Conservation (phyloP, 1,140 invertebrate species). For the Trissolcus basalis region DNA sequence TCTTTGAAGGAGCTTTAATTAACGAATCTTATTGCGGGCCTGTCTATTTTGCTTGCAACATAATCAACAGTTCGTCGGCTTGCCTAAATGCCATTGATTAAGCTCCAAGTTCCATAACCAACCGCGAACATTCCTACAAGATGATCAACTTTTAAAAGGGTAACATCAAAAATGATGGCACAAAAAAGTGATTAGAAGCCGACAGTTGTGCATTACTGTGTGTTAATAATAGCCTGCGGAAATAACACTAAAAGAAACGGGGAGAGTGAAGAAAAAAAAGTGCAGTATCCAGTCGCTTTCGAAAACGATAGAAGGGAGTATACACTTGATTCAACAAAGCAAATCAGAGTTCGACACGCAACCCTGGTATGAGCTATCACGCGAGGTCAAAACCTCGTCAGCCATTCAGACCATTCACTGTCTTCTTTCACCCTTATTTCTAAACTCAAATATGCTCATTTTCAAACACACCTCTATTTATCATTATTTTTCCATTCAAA, state of each 20-base stretch:
- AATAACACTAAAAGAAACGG: constrained; percentile 27
- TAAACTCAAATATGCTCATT: constrained; percentile 4
- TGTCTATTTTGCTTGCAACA: constrained; percentile 22
- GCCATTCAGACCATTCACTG: constrained; percentile 52
- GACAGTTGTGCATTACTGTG: constrained; percentile 49
- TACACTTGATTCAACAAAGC: constrained; percentile 76
- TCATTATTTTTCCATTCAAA: no score
- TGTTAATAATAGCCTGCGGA: constrained; percentile 56
- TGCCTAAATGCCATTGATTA: constrained; percentile 33
- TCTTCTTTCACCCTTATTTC: constrained; percentile 43
- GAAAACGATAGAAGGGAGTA: constrained; percentile 50
- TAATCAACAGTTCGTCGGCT: constrained; percentile 25
- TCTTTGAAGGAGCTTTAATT: constrained; percentile 52
- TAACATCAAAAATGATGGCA: constrained; percentile 46
- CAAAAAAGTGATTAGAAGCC: constrained; percentile 49
- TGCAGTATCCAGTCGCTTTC: constrained; percentile 57
- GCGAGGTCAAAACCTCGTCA: constrained; percentile 64
- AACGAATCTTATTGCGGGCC: constrained; percentile 32
- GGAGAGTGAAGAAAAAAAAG: constrained; percentile 39
- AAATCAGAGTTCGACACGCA: constrained; percentile 76
- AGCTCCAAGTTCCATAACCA: constrained; percentile 3
- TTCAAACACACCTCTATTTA: background rate
- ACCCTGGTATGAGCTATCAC: constrained; percentile 72
- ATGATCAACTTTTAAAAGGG: constrained; percentile 38
- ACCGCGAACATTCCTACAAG: no score